A percentile compares a stretch with the other conserved stretches of the same genome.
These are phyloP conservation scores for Meandrusa payeni DNA, from an alignment of 2,888 invertebrate species.

Conservation along the genomic window DNA sequence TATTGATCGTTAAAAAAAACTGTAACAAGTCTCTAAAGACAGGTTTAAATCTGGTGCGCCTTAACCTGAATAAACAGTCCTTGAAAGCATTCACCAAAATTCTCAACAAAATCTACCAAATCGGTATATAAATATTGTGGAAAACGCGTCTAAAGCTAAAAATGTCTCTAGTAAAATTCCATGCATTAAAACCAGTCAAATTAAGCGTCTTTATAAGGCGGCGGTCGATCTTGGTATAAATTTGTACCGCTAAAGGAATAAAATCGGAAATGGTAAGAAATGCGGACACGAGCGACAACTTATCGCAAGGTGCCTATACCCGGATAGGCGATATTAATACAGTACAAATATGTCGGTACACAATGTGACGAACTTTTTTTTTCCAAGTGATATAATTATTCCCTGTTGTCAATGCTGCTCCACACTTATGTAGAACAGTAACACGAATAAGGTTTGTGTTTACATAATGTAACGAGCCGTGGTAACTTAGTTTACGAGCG, in stretches of 20 bases:
- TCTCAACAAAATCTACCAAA: slow-evolving; percentile 16
- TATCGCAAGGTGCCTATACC: slow-evolving; percentile 15
- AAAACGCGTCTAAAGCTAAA: slow-evolving; percentile 10
- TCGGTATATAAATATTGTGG: slow-evolving; percentile 3
- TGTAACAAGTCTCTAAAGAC: too few species aligned
- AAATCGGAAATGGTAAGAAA: slow-evolving; percentile 15
- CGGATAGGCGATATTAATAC: too few species aligned
- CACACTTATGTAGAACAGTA: too few species aligned
- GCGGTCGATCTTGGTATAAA: slow-evolving; percentile 1
- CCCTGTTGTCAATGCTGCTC: too few species aligned
- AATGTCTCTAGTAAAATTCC: slow-evolving; percentile 8
- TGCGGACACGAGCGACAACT: slow-evolving; percentile 10
- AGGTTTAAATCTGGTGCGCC: slow-evolving; percentile 9
- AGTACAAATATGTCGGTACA: too few species aligned
- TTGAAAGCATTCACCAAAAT: slow-evolving; percentile 15
- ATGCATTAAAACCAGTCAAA: slow-evolving; percentile 4
- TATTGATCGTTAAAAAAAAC: too few species aligned
- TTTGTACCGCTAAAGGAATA: not conserved
- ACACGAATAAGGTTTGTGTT: too few species aligned
- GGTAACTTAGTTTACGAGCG: too few species aligned
- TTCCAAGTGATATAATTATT: too few species aligned
- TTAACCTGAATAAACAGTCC: slow-evolving; percentile 16
- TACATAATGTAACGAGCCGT: too few species aligned
- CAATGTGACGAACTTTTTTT: too few species aligned
- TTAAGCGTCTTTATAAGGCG: not conserved